Conservation (phyloP, 2,888 invertebrate genomes). For the Augochlorella aurata region DNA sequence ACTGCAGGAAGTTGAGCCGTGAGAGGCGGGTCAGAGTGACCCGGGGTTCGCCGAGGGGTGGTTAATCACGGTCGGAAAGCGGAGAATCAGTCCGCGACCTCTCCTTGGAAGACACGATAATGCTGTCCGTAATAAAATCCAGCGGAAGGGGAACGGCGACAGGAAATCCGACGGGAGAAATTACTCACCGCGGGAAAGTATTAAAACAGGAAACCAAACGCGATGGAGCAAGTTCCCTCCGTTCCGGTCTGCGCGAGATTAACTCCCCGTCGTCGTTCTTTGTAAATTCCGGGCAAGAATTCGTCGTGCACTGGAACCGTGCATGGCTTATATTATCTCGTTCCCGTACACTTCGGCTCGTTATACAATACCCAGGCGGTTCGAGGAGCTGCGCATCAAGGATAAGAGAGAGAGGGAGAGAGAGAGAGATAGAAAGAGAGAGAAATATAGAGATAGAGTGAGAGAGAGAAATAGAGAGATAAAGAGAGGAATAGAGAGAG, state of each 20-base stretch:
- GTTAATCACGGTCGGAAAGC: background rate
- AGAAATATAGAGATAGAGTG: background rate
- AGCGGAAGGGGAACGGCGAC: background rate
- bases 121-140: background rate
- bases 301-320: constrained; percentile 39
- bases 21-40: background rate
- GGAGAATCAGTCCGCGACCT: background rate
- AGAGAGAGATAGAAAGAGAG: background rate
- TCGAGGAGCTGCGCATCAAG: background rate
- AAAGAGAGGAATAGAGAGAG: background rate
- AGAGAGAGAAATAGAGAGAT: background rate
- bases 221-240: constrained; percentile 36
- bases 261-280: constrained; percentile 62
- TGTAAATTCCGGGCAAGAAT: constrained; percentile 64
- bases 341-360: constrained; percentile 48
- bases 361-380: constrained; percentile 58
- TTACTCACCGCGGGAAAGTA: constrained; percentile 20
- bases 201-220: constrained; percentile 33
- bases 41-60: background rate
- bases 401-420: background rate
- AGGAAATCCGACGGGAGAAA: constrained; percentile 7
- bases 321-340: constrained; percentile 52
- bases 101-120: background rate
- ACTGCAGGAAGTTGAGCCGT: background rate
- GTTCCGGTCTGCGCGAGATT: constrained; percentile 63